A percentile compares a stretch with the other conserved stretches of the same genome.
phyloP scores from a whole-genome alignment of 2,113 vertebrate species.

The Amphiprion ocellaris region DNA sequence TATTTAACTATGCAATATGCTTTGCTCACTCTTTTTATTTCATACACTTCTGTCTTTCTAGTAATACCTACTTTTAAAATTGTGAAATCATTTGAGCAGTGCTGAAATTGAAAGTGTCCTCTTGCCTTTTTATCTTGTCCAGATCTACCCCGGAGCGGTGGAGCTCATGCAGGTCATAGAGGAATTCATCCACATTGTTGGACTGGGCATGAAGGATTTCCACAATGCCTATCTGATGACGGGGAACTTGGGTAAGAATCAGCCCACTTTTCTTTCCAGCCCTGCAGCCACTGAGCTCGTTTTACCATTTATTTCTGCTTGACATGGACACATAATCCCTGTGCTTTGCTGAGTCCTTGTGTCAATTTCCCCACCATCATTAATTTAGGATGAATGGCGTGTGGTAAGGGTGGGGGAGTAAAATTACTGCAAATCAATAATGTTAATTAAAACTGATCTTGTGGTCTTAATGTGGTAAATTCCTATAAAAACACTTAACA shows the following conservation, averaged over 20 bases:
- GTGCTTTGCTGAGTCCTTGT: conserved; percentile 55
- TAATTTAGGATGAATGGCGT: conserved; percentile 80
- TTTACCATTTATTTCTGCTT: conserved; percentile 39
- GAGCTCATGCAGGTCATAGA: conserved; percentile 99
- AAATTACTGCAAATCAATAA: conserved; percentile 80
- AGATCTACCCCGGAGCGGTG: conserved; percentile 98
- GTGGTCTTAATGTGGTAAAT: conserved; percentile 77
- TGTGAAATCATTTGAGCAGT: conserved; percentile 13
- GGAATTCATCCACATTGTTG: conserved; percentile 99
- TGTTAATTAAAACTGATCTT: conserved; percentile 79
- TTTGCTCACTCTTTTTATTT: not conserved
- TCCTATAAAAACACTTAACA: conserved; percentile 73
- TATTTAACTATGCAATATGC: not conserved
- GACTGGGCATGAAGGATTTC: conserved; percentile 99
- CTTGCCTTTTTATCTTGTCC: conserved; percentile 44
- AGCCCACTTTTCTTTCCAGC: conserved; percentile 2
- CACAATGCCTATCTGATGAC: conserved; percentile 99
- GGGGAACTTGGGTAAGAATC: conserved; percentile 98
- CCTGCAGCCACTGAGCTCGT: not conserved
- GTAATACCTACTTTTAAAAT: not conserved
- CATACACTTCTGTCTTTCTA: not conserved
- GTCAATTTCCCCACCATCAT: conserved; percentile 73
- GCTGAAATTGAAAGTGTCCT: conserved; percentile 36
- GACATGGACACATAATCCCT: conserved; percentile 56
- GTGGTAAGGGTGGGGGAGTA: conserved; percentile 39